These are phyloP conservation scores for Channa striata DNA, from an alignment of 2,797 vertebrate species.

Conservation along the genomic window DNA sequence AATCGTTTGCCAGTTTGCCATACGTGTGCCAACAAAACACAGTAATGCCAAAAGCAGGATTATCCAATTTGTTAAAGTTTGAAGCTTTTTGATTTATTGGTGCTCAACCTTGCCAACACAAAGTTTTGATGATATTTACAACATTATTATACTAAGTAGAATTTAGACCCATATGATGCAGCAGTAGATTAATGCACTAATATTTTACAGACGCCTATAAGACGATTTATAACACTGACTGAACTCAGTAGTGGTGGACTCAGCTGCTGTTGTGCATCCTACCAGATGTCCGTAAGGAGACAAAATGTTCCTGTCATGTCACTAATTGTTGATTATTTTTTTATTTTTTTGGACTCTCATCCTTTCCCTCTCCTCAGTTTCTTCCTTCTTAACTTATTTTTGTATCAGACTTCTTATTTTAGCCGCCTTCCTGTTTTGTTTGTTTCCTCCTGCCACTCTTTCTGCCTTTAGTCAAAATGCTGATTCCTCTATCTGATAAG, in stretches of 20 bases:
- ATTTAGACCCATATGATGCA: conserved; percentile 23
- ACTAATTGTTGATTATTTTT: conserved; percentile 8
- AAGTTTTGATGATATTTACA: conserved; percentile 47
- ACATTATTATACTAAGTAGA: not conserved
- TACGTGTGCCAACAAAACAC: conserved; percentile 44
- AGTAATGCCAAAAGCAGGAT: conserved; percentile 56
- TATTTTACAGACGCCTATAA: no score
- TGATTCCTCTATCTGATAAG: not conserved
- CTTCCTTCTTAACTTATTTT: not conserved
- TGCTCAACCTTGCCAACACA: conserved; percentile 40
- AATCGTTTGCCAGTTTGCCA: conserved; percentile 43
- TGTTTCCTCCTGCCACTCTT: not conserved
- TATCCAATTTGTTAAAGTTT: conserved; percentile 63
- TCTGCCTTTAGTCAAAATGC: not conserved
- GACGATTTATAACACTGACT: no score
- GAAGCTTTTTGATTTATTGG: conserved; percentile 61
- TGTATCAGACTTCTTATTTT: conserved; percentile 3
- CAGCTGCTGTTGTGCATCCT: conserved; percentile 47
- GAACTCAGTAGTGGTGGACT: conserved; percentile 18
- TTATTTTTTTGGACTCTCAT: not conserved
- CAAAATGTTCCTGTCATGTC: conserved; percentile 15
- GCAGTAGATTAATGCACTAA: not conserved
- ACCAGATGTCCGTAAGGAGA: conserved; percentile 38
- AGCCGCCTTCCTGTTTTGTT: conserved; percentile 5
- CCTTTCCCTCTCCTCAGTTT: not conserved